Conservation (phyloP, 2,113 vertebrate species). For the Indicator indicator region DNA sequence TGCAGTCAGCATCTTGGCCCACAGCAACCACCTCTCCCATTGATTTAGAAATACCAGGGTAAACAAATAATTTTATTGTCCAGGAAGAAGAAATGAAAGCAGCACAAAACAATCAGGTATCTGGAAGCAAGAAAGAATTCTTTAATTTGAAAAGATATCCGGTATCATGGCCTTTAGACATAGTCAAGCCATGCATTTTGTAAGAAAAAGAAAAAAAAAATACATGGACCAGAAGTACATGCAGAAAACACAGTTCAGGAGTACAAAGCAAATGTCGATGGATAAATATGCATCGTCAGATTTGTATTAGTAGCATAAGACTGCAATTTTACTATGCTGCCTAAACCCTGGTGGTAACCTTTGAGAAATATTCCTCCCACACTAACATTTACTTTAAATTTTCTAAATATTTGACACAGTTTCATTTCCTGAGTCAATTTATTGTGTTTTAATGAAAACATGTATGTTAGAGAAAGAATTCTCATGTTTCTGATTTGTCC, state of each 20-base stretch:
- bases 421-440: not conserved
- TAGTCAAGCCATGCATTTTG: not conserved
- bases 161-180: not conserved
- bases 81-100: not conserved
- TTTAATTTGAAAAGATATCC: not conserved
- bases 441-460: not conserved
- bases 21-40: not conserved
- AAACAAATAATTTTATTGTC: not conserved
- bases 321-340: not conserved
- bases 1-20: not conserved
- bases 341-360: not conserved
- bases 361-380: conserved; percentile 8
- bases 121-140: not conserved
- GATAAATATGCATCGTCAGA: not conserved
- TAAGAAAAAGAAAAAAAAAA: not conserved
- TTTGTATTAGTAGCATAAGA: not conserved
- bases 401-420: not conserved
- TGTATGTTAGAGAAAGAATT: not conserved
- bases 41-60: not conserved
- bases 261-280: not conserved
- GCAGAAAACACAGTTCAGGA: not conserved
- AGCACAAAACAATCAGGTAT: not conserved
- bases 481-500: not conserved
- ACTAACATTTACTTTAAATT: not conserved
- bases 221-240: not conserved